Evolutionary conservation across 2,888 invertebrate species (phyloP).

Genomic region (Noctua janthe): DNA sequence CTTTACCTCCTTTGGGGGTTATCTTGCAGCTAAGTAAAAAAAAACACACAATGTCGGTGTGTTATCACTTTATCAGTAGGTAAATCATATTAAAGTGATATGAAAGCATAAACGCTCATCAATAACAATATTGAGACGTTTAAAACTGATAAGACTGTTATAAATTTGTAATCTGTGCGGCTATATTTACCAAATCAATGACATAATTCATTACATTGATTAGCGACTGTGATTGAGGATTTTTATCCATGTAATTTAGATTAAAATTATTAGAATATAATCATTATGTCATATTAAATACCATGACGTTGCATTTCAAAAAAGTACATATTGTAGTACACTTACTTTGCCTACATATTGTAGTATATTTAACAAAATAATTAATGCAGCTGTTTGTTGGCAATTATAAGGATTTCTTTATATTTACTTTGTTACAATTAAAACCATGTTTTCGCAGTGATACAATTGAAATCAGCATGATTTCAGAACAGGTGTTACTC

Average conservation of each 20-base stretch:
- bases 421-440: constrained; percentile 2
- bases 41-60: constrained; percentile 15
- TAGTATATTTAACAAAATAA: not conserved
- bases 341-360: not conserved
- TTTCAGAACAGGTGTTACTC: not conserved
- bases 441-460: not conserved
- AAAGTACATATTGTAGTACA: not conserved
- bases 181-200: constrained; percentile 39
- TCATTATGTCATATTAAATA: not conserved
- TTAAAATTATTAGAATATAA: not conserved
- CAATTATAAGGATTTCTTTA: constrained; percentile 6
- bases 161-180: constrained; percentile 41
- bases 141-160: constrained; percentile 41
- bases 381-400: not conserved
- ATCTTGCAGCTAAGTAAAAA: constrained; percentile 22
- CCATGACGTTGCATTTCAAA: not conserved
- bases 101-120: constrained; percentile 42
- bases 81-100: constrained; percentile 49
- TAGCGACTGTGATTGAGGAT: constrained; percentile 42
- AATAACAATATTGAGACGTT: constrained; percentile 47
- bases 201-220: constrained; percentile 39
- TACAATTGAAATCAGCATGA: constrained; percentile 9
- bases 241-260: constrained; percentile 28
- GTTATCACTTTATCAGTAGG: constrained; percentile 53
- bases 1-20: constrained; percentile 13